These are phyloP conservation scores for Athripsodes cinereus DNA, from an alignment of 2,888 invertebrate genomes.

Conservation along the genomic window DNA sequence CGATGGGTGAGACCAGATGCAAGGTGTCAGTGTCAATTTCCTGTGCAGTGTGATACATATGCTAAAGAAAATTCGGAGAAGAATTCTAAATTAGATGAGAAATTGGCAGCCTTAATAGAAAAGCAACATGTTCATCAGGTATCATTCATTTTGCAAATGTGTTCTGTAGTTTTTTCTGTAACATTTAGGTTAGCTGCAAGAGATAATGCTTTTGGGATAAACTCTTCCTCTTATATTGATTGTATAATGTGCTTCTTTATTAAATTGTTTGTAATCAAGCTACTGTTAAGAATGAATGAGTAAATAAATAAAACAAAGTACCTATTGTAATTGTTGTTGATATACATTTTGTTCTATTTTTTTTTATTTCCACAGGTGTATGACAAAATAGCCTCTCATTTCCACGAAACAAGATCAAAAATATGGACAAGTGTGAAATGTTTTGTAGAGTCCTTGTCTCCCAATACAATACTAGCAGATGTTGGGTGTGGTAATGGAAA, in stretches of 20 bases:
- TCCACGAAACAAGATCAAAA: constrained; percentile 89
- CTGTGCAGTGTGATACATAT: constrained; percentile 61
- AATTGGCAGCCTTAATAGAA: constrained; percentile 61
- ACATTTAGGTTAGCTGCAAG: too few relatives aligned
- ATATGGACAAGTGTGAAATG: constrained; percentile 88
- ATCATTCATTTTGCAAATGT: too few relatives aligned
- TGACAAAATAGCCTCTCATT: constrained; percentile 89
- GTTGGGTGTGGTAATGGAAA: constrained; percentile 99
- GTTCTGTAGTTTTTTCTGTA: too few relatives aligned
- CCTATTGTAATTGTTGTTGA: too few relatives aligned
- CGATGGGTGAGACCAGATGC: constrained; percentile 51
- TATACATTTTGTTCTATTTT: too few relatives aligned
- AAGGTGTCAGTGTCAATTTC: constrained; percentile 60
- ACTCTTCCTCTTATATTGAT: too few relatives aligned
- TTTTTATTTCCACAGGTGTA: constrained; percentile 57
- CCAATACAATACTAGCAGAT: constrained; percentile 75
- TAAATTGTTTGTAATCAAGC: too few relatives aligned
- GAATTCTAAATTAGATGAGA: constrained; percentile 34
- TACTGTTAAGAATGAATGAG: too few relatives aligned
- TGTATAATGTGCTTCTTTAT: too few relatives aligned
- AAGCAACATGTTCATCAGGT: constrained; percentile 71
- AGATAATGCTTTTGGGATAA: too few relatives aligned
- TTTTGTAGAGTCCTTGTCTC: constrained; percentile 63
- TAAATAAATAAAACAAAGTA: too few relatives aligned
- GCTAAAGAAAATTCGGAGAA: constrained; percentile 4